A percentile compares a stretch with the other conserved stretches of the same genome.
These are phyloP conservation scores for Zaprionus davidi DNA, from an alignment of 1,140 invertebrate species.

Conservation along the genomic window DNA sequence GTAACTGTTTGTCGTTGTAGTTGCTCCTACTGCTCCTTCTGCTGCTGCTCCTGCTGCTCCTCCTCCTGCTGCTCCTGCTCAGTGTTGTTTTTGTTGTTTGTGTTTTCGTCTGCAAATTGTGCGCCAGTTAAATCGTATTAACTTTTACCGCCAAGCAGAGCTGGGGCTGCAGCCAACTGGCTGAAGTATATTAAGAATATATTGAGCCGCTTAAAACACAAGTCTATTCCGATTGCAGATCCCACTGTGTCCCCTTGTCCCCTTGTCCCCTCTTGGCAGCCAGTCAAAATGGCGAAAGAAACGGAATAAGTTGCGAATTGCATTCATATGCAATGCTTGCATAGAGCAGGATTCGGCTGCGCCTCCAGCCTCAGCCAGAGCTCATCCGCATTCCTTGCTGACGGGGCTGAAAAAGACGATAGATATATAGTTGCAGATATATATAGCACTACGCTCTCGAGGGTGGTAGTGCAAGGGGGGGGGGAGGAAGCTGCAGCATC, in stretches of 20 bases:
- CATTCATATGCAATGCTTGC: constrained; percentile 67
- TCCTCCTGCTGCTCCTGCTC: neutral
- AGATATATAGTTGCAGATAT: constrained; percentile 7
- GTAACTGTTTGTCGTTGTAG: constrained; percentile 4
- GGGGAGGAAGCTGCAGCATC: constrained; percentile 27
- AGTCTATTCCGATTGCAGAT: constrained; percentile 61
- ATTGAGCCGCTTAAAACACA: constrained; percentile 77
- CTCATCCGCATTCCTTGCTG: constrained; percentile 37
- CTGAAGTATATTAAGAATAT: constrained; percentile 81
- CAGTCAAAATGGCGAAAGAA: constrained; percentile 56
- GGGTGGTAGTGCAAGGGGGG: neutral
- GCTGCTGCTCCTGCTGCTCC: neutral
- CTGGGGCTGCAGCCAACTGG: constrained; percentile 62
- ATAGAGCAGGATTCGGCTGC: constrained; percentile 34
- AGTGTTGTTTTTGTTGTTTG: constrained; percentile 10
- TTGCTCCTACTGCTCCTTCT: neutral
- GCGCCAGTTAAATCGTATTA: constrained; percentile 78
- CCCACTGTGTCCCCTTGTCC: constrained; percentile 18
- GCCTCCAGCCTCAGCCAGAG: neutral
- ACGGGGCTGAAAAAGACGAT: constrained; percentile 49
- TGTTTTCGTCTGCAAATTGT: constrained; percentile 62
- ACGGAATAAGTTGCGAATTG: constrained; percentile 34
- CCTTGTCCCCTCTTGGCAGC: constrained; percentile 50
- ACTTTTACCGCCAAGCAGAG: constrained; percentile 65
- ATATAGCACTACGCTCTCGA: neutral